Evolutionary conservation across 2,797 vertebrate genomes (phyloP).

Genomic region (Cuculus canorus): DNA sequence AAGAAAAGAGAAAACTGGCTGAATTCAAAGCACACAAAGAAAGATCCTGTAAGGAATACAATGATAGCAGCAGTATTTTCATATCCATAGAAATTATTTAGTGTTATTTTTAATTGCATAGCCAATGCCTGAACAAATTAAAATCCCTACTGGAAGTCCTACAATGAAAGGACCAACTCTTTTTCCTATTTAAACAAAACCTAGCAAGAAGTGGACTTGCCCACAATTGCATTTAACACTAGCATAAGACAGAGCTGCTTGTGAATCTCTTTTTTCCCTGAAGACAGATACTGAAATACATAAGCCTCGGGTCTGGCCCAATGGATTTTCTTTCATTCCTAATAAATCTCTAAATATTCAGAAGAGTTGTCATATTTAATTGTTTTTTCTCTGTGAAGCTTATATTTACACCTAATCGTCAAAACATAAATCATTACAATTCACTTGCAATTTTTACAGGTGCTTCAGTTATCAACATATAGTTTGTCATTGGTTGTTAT

Average conservation of each 20-base stretch:
- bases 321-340: neutral
- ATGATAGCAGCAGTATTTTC: neutral
- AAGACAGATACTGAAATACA: neutral
- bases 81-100: neutral
- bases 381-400: neutral
- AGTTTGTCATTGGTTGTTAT: neutral
- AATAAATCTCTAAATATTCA: neutral
- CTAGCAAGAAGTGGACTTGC: neutral
- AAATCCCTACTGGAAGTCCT: neutral
- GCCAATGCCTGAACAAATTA: neutral
- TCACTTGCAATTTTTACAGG: neutral
- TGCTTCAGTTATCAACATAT: neutral
- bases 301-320: neutral
- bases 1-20: neutral
- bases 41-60: neutral
- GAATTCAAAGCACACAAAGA: neutral
- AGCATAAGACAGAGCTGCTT: neutral
- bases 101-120: neutral
- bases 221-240: neutral
- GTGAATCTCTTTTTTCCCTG: neutral
- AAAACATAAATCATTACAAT: neutral
- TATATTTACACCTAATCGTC: neutral
- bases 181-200: neutral
- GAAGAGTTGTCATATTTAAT: neutral
- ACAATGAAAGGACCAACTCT: neutral